Conservation (phyloP, 2,888 invertebrate genomes). For the Limulus polyphemus region DNA sequence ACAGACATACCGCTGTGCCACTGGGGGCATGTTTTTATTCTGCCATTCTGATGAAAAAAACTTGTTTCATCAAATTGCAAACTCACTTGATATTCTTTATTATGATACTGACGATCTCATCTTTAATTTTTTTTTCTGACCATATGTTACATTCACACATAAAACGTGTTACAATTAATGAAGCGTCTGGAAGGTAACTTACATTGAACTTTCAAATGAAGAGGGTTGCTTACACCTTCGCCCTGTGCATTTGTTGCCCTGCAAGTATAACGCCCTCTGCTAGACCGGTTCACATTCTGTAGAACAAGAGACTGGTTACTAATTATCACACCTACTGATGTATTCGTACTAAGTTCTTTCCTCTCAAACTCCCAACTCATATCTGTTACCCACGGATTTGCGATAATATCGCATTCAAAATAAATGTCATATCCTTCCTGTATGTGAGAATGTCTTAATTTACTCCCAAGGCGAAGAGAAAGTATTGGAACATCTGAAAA, state of each 20-base stretch:
- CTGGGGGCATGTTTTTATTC: too few relatives aligned
- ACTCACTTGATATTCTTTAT: too few relatives aligned
- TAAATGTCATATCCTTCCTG: conserved; percentile 86
- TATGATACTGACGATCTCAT: too few relatives aligned
- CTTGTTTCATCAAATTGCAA: too few relatives aligned
- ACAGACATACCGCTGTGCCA: too few relatives aligned
- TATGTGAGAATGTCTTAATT: conserved; percentile 69
- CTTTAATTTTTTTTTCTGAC: too few relatives aligned
- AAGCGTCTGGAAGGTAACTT: conserved; percentile 8
- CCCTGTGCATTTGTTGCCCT: conserved; percentile 28
- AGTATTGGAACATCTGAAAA: conserved; percentile 70
- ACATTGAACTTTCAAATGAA: conserved; percentile 29
- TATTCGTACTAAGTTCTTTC: conserved; percentile 22
- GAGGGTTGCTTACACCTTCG: conserved; percentile 26
- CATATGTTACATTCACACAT: too few relatives aligned
- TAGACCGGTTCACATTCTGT: conserved; percentile 27
- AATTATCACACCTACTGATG: conserved; percentile 26
- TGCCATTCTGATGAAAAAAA: too few relatives aligned
- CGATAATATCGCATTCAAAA: conserved; percentile 80
- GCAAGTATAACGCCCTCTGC: conserved; percentile 28
- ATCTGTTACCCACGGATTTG: conserved; percentile 71
- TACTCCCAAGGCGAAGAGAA: conserved; percentile 64
- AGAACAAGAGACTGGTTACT: conserved; percentile 29
- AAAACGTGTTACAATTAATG: too few relatives aligned
- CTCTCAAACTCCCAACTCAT: conserved; percentile 52